Conservation (phyloP, 1,140 invertebrate genomes). For the Caenorhabditis tropicalis region DNA sequence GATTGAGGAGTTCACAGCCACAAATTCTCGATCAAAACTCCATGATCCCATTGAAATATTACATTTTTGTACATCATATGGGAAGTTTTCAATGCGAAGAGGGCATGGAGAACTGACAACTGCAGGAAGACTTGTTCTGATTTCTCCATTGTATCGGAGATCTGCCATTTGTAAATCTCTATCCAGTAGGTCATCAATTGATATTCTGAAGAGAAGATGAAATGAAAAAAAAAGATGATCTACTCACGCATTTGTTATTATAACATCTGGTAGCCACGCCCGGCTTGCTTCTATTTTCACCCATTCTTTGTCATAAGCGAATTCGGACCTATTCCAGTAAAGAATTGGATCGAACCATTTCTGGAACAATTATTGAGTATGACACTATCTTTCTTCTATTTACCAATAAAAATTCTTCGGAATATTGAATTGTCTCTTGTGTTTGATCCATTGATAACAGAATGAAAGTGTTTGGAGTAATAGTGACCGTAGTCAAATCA, state of each 20-base stretch:
- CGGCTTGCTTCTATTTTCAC: not conserved
- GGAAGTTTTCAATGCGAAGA: constrained; percentile 45
- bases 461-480: constrained; percentile 21
- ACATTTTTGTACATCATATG: constrained; percentile 53
- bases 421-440: constrained; percentile 12
- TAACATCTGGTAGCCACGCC: not conserved
- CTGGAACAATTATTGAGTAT: not conserved
- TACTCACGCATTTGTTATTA: not conserved
- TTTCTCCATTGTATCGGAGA: constrained; percentile 34
- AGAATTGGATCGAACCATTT: constrained; percentile 24
- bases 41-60: constrained; percentile 49
- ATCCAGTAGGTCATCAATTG: constrained; percentile 16
- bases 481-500: not conserved
- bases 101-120: constrained; percentile 47
- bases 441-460: constrained; percentile 29
- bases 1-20: not conserved
- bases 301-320: constrained; percentile 1
- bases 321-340: not conserved
- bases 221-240: not conserved
- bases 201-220: constrained; percentile 48
- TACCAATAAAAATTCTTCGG: not conserved
- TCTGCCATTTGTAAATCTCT: constrained; percentile 42
- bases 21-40: constrained; percentile 32
- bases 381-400: no score
- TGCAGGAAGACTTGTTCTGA: constrained; percentile 39